These are phyloP conservation scores for Malurus melanocephalus DNA, from an alignment of 2,113 vertebrate species.

Conservation along the genomic window DNA sequence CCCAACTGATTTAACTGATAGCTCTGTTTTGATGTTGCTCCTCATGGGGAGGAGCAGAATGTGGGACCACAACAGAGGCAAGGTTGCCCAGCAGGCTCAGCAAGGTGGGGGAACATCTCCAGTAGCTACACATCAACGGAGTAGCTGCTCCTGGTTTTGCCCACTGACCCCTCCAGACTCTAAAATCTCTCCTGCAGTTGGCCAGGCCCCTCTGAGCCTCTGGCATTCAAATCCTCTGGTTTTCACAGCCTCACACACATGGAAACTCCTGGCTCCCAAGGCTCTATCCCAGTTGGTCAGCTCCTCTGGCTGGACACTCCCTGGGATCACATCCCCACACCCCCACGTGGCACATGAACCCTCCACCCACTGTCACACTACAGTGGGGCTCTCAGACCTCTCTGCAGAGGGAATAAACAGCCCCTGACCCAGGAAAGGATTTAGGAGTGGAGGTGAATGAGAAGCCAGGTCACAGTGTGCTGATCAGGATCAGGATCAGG, in stretches of 20 bases:
- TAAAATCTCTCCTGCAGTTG: background rate
- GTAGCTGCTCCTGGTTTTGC: background rate
- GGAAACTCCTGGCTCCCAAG: background rate
- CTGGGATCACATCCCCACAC: background rate
- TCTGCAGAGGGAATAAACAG: background rate
- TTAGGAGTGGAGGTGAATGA: background rate
- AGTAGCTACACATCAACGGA: background rate
- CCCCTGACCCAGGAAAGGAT: background rate
- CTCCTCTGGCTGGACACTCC: background rate
- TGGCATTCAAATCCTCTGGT: background rate
- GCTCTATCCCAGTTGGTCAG: background rate
- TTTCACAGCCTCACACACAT: background rate
- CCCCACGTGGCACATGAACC: rapidly evolving
- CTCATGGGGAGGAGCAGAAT: rapidly evolving
- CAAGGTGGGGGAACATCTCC: background rate
- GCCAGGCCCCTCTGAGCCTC: background rate
- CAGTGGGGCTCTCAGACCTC: background rate
- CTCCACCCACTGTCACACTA: background rate
- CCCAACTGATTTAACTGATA: background rate
- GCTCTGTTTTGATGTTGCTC: background rate
- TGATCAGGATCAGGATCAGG: background rate
- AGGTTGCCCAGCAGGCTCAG: background rate
- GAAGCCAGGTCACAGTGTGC: background rate
- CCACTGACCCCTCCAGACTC: background rate
- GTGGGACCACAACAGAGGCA: background rate